Percentiles rank a stretch among this genome's conserved stretches.
Conservation (phyloP, 2,797 vertebrate species). For the Danionella dracula region DNA sequence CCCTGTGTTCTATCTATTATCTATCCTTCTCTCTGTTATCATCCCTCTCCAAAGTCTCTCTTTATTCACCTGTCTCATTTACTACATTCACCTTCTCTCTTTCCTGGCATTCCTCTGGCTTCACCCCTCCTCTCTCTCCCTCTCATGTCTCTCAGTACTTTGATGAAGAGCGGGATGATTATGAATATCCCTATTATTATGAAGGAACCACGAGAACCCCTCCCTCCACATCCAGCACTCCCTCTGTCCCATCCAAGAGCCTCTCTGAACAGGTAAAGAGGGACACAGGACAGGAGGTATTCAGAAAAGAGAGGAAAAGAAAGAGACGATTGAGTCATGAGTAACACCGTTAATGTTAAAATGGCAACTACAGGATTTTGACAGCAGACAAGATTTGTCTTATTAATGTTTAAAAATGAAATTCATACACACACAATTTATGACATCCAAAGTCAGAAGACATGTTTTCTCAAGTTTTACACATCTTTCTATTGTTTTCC, state of each 20-base stretch:
- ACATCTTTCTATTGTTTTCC: too few relatives aligned
- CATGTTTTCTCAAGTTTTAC: too few relatives aligned
- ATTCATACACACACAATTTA: too few relatives aligned
- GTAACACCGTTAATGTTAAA: too few relatives aligned
- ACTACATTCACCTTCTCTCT: background rate
- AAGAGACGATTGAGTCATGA: conserved; percentile 21
- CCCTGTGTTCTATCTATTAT: too few relatives aligned
- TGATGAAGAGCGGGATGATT: conserved; percentile 73
- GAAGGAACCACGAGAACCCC: conserved; percentile 61
- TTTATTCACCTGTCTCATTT: background rate
- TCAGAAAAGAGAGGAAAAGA: conserved; percentile 50
- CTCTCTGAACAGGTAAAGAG: conserved; percentile 61
- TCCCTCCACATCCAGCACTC: conserved; percentile 45
- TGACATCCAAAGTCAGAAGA: too few relatives aligned
- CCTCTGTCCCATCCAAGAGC: conserved; percentile 48
- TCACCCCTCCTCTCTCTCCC: conserved; percentile 28
- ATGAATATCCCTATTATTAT: conserved; percentile 70
- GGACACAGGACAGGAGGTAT: conserved; percentile 50
- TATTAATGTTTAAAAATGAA: too few relatives aligned
- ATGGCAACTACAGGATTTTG: too few relatives aligned
- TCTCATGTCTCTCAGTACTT: conserved; percentile 63
- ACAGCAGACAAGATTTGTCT: too few relatives aligned
- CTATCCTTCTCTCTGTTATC: background rate
- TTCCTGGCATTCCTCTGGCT: conserved; percentile 40
- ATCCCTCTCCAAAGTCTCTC: background rate